Conservation (phyloP, 1,140 invertebrate species). For the Trypoxylus dichotomus region DNA sequence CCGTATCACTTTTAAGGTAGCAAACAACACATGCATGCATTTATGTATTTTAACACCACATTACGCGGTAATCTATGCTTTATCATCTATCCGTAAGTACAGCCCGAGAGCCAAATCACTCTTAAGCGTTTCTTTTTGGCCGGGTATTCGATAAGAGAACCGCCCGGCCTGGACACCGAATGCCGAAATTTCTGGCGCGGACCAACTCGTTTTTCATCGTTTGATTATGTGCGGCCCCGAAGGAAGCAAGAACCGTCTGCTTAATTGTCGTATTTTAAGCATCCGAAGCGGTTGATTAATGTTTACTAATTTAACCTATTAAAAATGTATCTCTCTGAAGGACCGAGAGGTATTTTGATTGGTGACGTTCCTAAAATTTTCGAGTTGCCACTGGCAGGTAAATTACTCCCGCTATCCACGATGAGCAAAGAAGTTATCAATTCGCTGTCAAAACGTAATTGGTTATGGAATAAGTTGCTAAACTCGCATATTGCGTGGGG, state of each 20-base stretch:
- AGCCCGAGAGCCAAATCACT: not conserved
- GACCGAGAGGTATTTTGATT: constrained; percentile 27
- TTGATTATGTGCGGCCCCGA: not conserved
- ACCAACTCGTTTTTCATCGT: not conserved
- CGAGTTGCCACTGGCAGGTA: constrained; percentile 31
- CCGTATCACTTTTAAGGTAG: constrained; percentile 13
- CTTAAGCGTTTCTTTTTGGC: not conserved
- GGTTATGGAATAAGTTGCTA: constrained; percentile 27
- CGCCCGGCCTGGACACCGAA: too few species aligned
- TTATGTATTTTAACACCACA: constrained; percentile 24
- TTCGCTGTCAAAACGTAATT: constrained; percentile 39
- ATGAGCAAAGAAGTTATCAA: constrained; percentile 39
- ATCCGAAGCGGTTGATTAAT: constrained; percentile 27
- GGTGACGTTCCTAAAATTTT: constrained; percentile 20
- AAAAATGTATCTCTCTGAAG: constrained; percentile 25
- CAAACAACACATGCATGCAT: constrained; percentile 18
- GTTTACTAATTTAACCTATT: constrained; percentile 29
- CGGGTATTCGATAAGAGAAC: not conserved
- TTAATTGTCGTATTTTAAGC: constrained; percentile 18
- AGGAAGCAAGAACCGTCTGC: not conserved
- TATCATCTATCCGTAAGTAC: constrained; percentile 8
- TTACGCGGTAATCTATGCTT: constrained; percentile 11
- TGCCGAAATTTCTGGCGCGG: not conserved
- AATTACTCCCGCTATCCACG: constrained; percentile 30
- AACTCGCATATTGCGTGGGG: constrained; percentile 32